Conservation (phyloP, 23 tunicate genomes). For the Aplidium turbinatum region DNA sequence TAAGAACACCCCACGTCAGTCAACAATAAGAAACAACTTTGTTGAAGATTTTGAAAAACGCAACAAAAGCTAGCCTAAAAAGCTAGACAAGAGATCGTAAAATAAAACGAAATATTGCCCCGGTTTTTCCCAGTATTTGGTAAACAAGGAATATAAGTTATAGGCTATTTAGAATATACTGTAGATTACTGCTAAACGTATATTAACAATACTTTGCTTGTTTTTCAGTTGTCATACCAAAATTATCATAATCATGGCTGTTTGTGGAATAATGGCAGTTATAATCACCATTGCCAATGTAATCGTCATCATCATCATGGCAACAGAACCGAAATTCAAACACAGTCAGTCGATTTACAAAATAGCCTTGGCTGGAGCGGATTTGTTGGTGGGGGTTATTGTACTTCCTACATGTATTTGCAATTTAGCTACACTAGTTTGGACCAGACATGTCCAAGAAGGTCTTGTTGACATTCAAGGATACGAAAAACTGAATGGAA, state of each 20-base stretch:
- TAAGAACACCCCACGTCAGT: too few relatives aligned
- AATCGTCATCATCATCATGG: constrained; percentile 37
- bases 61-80: too few relatives aligned
- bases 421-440: constrained; percentile 4
- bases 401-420: constrained; percentile 53
- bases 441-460: constrained; percentile 17
- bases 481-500: constrained; percentile 14
- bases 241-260: constrained; percentile 39
- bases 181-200: too few relatives aligned
- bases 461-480: constrained; percentile 11
- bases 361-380: constrained; percentile 60
- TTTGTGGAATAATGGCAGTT: constrained; percentile 34
- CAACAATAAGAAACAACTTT: too few relatives aligned
- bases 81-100: too few relatives aligned
- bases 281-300: constrained; percentile 45
- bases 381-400: constrained; percentile 50
- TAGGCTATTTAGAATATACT: too few relatives aligned
- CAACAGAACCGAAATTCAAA: constrained; percentile 27
- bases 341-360: constrained; percentile 75
- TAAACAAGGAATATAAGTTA: too few relatives aligned
- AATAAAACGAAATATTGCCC: too few relatives aligned
- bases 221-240: constrained; percentile 56
- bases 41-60: too few relatives aligned
- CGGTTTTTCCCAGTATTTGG: too few relatives aligned
- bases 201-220: too few relatives aligned